Evolutionary conservation across 2,113 vertebrate species (phyloP).

Genomic region (Irena cyanogastra): DNA sequence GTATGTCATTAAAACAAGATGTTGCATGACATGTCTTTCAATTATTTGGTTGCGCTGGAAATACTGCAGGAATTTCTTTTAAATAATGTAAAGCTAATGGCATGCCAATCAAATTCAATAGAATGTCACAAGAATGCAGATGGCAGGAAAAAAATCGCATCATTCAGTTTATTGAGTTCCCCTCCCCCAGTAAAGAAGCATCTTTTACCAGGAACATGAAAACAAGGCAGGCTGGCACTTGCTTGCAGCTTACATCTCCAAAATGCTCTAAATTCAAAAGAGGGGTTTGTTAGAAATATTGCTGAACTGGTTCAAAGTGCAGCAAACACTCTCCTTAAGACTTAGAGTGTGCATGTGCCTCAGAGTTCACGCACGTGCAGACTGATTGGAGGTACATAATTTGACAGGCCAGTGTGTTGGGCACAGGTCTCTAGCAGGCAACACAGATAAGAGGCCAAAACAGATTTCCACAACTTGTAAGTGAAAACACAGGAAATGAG

Average conservation of each 20-base stretch:
- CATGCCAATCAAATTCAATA: slow-evolving; percentile 12
- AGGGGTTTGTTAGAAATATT: neutral
- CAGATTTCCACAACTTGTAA: neutral
- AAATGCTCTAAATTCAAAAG: neutral
- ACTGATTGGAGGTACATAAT: neutral
- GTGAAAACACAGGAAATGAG: neutral
- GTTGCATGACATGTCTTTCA: slow-evolving; percentile 33
- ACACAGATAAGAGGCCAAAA: neutral
- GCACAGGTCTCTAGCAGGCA: neutral
- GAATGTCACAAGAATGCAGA: neutral
- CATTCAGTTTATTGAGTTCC: neutral
- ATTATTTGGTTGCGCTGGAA: slow-evolving; percentile 6
- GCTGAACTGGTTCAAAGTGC: neutral
- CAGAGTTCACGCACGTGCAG: neutral
- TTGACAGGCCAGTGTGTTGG: neutral
- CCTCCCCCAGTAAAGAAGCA: neutral
- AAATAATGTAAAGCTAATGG: slow-evolving; percentile 17
- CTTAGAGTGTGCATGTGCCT: accelerated
- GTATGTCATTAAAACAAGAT: slow-evolving; percentile 21
- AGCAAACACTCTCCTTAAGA: neutral
- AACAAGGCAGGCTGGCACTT: neutral
- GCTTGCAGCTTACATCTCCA: neutral
- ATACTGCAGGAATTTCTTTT: slow-evolving; percentile 23
- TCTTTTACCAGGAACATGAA: neutral
- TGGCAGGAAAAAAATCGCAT: neutral